Conservation (phyloP, 2,888 invertebrate genomes). For the Geophilus truncorum region DNA sequence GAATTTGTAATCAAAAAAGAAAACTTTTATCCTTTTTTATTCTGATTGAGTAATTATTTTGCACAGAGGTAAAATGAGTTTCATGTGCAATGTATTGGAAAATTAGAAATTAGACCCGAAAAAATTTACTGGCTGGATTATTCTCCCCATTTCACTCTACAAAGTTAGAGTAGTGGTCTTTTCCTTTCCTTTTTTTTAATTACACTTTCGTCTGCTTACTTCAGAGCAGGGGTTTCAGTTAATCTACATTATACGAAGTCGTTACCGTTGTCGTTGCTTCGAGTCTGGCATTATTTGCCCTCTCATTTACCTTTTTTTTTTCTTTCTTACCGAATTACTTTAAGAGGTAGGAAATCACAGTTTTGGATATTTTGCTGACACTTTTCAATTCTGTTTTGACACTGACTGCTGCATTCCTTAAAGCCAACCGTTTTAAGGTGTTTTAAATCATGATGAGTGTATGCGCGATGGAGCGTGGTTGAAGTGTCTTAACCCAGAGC, state of each 20-base stretch:
- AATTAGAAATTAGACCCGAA: not conserved
- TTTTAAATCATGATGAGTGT: not conserved
- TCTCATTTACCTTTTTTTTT: not conserved
- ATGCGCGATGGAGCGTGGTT: not conserved
- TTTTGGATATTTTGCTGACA: not conserved
- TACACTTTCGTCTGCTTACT: not conserved
- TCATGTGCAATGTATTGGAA: not conserved
- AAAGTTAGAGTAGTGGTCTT: too few relatives aligned
- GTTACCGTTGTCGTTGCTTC: not conserved
- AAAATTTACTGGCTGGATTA: not conserved
- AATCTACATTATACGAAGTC: not conserved
- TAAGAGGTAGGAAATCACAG: not conserved
- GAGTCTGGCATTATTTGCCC: too few relatives aligned
- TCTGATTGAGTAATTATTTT: too few relatives aligned
- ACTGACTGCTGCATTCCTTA: not conserved
- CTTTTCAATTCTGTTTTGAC: not conserved
- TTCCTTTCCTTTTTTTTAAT: not conserved
- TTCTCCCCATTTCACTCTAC: not conserved
- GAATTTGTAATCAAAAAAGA: not conserved
- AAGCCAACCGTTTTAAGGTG: not conserved
- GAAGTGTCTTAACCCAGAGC: not conserved
- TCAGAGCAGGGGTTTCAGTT: not conserved
- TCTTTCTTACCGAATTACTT: not conserved
- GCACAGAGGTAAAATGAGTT: too few relatives aligned
- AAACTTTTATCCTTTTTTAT: not conserved